Conservation (phyloP, 2,888 invertebrate species). For the Portevinia maculata region DNA sequence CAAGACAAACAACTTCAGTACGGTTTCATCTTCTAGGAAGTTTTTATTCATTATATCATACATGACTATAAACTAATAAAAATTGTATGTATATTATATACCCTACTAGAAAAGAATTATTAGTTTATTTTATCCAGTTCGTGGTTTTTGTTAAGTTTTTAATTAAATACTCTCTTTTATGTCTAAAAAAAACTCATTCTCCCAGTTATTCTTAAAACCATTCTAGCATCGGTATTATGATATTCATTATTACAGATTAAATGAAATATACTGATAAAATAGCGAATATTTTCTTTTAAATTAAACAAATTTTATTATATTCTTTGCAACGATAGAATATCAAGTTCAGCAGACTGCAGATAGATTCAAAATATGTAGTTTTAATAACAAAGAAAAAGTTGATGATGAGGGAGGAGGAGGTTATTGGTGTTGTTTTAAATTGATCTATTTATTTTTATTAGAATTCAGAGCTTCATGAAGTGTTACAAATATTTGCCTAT, state of each 20-base stretch:
- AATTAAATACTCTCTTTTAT: slow-evolving; percentile 51
- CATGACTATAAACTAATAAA: slow-evolving; percentile 71
- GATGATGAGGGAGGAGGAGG: slow-evolving; percentile 4
- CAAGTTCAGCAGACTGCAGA: neutral
- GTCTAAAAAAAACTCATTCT: slow-evolving; percentile 56
- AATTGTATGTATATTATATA: slow-evolving; percentile 65
- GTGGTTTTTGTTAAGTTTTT: slow-evolving; percentile 22
- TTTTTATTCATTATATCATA: slow-evolving; percentile 69
- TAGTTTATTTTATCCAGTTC: slow-evolving; percentile 39
- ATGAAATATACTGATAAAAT: slow-evolving; percentile 53
- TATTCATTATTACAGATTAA: slow-evolving; percentile 46
- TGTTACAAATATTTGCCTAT: slow-evolving; percentile 46
- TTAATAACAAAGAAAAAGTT: slow-evolving; percentile 22
- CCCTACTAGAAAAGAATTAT: slow-evolving; percentile 66
- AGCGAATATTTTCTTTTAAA: slow-evolving; percentile 35
- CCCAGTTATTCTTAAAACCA: slow-evolving; percentile 38
- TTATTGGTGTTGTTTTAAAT: slow-evolving; percentile 18
- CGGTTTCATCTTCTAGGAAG: slow-evolving; percentile 49
- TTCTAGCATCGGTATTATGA: slow-evolving; percentile 33
- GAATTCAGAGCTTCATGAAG: slow-evolving; percentile 39
- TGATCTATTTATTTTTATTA: slow-evolving; percentile 41
- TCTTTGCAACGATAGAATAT: slow-evolving; percentile 2
- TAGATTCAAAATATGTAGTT: slow-evolving; percentile 5
- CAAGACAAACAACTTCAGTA: neutral
- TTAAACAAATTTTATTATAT: slow-evolving; percentile 8